Base-by-base conservation (phyloP, 2,797 vertebrate genomes). In the Labroides dimidiatus region DNA sequence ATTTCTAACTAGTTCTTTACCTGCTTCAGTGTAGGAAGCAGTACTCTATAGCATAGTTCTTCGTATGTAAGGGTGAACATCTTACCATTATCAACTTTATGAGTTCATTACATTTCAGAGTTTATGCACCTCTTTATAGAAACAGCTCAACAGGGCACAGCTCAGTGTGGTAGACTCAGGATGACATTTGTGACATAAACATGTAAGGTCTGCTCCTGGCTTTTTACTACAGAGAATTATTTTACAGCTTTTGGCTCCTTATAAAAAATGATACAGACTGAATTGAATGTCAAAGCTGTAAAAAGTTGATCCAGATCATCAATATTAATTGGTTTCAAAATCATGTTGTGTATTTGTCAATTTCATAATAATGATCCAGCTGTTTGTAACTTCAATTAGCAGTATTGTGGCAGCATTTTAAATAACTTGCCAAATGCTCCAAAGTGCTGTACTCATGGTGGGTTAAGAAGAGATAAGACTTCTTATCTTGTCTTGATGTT, bases 271-370 rank as follows among this genome's bases (percentile, higher is more conserved):
- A 9, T 33, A 33, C 30, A 33, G 30, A 33, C 30, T 33, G 4
- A 33, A 33, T 7, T 6, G 30, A 33, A 33, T 33, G 7, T 17
- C 39, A 41, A 15, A 15, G 39, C 41, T 17, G 41, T 43, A 33
- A 33, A 33, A 4, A 43, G 16, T n/a, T 15, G 2, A 42, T 16
- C 3, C 14, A 42, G 41, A 42, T 42, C 41, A 15, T 42, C 14
- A 42, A 14, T 27, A 27, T 27, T 41, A 10, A 27, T 27, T 70
- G n/a, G n/a, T 68, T 50, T 70, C 24, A 21, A 27, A n/a, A 20
- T 7, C 39, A 27, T 69, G 39, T 8, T 52, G 30, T 54, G 13
- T 49, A 49, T 65, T 62, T 77, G 52, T 20, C 56, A 15, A 17
- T 12, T 53, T 48, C 37, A 57, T 27, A 6, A 27, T 27, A 27